Evolutionary conservation across 2,113 vertebrate genomes (phyloP).

Genomic region (Mirounga angustirostris): DNA sequence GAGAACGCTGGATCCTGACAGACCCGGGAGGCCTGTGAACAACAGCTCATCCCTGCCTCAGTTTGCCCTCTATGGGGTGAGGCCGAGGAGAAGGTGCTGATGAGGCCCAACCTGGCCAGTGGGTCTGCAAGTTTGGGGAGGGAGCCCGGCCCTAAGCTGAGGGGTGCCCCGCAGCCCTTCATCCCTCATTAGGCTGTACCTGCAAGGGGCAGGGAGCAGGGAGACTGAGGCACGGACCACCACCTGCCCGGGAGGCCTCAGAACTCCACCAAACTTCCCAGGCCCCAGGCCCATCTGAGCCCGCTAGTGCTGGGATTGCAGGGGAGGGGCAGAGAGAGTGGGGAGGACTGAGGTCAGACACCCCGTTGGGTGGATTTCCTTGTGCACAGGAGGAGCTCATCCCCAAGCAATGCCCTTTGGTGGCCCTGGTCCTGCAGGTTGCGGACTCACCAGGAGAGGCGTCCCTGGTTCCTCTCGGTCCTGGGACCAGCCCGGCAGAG

Average conservation of each 20-base stretch:
- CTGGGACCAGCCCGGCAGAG: not conserved
- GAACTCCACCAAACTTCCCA: not conserved
- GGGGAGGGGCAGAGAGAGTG: not conserved
- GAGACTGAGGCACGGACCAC: not conserved
- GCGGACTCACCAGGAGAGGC: not conserved
- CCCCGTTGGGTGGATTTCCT: not conserved
- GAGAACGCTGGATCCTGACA: not conserved
- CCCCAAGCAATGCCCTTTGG: not conserved
- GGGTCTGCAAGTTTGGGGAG: not conserved
- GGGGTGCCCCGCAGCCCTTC: not conserved
- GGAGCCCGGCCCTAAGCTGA: not conserved
- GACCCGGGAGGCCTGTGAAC: not conserved
- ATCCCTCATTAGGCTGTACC: not conserved
- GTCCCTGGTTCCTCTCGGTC: not conserved
- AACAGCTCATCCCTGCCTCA: not conserved
- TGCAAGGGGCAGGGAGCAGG: not conserved
- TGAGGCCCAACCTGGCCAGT: not conserved
- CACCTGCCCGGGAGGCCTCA: not conserved
- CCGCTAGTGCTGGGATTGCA: not conserved
- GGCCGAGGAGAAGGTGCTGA: not conserved
- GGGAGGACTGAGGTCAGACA: not conserved
- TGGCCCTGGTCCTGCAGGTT: not conserved
- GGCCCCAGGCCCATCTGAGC: not conserved
- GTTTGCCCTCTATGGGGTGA: not conserved
- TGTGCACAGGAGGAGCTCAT: not conserved